Evolutionary conservation across 2,797 vertebrate species (phyloP).

Genomic region (Anisognathus igniventris): DNA sequence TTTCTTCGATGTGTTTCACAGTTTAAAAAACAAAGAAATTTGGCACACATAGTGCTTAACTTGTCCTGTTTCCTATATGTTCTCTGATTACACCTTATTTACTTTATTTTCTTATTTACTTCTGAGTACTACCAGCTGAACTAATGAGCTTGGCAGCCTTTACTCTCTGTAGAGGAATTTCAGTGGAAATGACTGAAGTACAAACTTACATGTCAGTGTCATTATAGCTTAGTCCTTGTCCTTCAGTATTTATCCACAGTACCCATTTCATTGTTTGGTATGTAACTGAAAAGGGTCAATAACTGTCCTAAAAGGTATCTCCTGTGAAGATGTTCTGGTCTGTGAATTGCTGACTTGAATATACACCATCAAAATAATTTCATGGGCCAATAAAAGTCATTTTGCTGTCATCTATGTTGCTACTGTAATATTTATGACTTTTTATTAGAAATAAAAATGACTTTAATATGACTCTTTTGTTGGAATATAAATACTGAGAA

Average conservation of each 20-base stretch:
- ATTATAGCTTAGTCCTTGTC: not conserved
- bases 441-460: constrained; percentile 44
- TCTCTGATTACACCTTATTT: not conserved
- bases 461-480: constrained; percentile 16
- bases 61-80: not conserved
- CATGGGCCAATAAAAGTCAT: not conserved
- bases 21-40: not conserved
- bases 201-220: not conserved
- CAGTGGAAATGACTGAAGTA: not conserved
- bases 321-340: not conserved
- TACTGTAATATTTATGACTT: constrained; percentile 48
- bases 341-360: not conserved
- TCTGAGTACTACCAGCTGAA: not conserved
- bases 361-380: not conserved
- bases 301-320: not conserved
- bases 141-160: not conserved
- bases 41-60: not conserved
- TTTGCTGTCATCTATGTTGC: constrained; percentile 10
- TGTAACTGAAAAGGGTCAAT: not conserved
- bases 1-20: not conserved
- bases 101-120: not conserved
- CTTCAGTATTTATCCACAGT: not conserved
- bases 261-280: not conserved
- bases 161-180: not conserved
- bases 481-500: not conserved